A percentile compares a stretch with the other conserved stretches of the same genome.
Evolutionary conservation across 2,888 invertebrate species (phyloP).

Genomic region (Drosophila pegasa): DNA sequence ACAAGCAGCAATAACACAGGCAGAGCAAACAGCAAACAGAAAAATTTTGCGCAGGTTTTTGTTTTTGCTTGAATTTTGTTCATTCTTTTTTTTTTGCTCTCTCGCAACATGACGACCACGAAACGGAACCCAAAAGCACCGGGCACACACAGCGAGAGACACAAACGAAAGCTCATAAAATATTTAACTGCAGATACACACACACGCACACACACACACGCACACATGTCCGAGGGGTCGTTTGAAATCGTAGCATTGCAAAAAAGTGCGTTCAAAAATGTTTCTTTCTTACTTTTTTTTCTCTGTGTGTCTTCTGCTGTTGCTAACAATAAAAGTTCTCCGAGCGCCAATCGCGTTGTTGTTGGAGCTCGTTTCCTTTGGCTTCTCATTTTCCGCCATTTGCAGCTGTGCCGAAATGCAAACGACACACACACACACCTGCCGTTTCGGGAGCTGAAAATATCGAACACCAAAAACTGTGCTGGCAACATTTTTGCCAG

Average conservation of each 20-base stretch:
- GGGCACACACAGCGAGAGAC: constrained; percentile 9
- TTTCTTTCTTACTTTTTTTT: constrained; percentile 29
- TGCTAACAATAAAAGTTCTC: constrained; percentile 58
- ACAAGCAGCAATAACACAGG: constrained; percentile 50
- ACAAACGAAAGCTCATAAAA: constrained; percentile 59
- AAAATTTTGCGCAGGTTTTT: constrained; percentile 57
- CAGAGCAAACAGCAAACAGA: constrained; percentile 42
- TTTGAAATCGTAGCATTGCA: constrained; percentile 53
- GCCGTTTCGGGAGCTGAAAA: constrained; percentile 26
- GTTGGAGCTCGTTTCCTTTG: constrained; percentile 38
- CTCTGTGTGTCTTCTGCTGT: constrained; percentile 31
- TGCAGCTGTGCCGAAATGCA: constrained; percentile 67
- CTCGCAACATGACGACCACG: constrained; percentile 59
- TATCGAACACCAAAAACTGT: constrained; percentile 44
- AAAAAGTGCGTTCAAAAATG: constrained; percentile 59
- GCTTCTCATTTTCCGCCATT: constrained; percentile 67
- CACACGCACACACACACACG: constrained; percentile 11
- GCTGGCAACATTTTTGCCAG: constrained; percentile 10
- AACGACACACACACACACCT: constrained; percentile 37
- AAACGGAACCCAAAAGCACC: constrained; percentile 43
- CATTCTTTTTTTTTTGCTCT: constrained; percentile 8
- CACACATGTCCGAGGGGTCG: constrained; percentile 32
- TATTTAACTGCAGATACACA: constrained; percentile 50
- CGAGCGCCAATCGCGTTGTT: constrained; percentile 21
- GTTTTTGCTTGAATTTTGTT: constrained; percentile 4